These are phyloP conservation scores for Nothocercus julius DNA, from an alignment of 2,113 vertebrate species.

Conservation along the genomic window DNA sequence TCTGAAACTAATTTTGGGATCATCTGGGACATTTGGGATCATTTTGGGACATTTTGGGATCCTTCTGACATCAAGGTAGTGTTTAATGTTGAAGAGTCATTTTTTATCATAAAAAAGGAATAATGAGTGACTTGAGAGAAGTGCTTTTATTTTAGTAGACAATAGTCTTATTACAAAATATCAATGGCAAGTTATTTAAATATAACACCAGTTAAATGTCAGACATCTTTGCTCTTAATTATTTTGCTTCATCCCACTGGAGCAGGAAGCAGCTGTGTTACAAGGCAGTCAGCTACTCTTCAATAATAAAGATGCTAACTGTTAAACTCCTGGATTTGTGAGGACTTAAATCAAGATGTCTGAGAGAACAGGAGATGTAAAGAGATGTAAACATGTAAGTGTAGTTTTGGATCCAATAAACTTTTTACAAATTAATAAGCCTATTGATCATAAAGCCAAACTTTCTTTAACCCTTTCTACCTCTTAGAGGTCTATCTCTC, in stretches of 20 bases:
- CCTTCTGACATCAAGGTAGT: neutral
- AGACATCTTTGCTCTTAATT: constrained; percentile 7
- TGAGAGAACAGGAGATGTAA: neutral
- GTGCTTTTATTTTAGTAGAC: neutral
- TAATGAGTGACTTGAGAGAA: constrained; percentile 17
- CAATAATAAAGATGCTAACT: neutral
- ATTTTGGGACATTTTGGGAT: neutral
- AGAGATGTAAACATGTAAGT: neutral
- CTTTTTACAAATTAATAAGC: neutral
- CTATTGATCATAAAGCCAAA: neutral
- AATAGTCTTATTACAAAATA: neutral
- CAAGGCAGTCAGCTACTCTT: neutral
- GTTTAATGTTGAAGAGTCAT: neutral
- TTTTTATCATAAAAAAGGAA: neutral
- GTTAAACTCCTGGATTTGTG: neutral
- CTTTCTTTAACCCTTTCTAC: neutral
- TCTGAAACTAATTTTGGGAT: neutral
- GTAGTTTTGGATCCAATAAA: neutral
- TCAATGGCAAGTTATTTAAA: neutral
- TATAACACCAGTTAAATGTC: neutral
- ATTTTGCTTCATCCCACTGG: constrained; percentile 22
- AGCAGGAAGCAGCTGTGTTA: neutral
- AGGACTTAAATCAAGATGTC: neutral
- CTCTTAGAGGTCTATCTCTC: neutral
- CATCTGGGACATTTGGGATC: neutral